These are phyloP conservation scores for Sarcophaga bullata DNA, from an alignment of 1,140 invertebrate species.

Conservation along the genomic window DNA sequence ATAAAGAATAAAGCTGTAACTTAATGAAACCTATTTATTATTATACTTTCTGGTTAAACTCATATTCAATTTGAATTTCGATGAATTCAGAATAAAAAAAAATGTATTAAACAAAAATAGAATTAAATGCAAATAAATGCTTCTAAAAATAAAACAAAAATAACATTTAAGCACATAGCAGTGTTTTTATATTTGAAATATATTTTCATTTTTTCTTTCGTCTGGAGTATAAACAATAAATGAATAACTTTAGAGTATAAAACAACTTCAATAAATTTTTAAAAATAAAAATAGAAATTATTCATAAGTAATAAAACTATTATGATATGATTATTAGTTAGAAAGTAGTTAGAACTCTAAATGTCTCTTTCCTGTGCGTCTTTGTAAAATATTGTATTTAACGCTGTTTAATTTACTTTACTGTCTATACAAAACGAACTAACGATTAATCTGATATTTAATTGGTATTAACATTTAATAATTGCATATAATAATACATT, in stretches of 20 bases:
- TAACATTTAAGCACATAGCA: background rate
- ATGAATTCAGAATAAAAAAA: background rate
- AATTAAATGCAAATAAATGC: no score
- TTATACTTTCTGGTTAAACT: no score
- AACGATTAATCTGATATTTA: background rate
- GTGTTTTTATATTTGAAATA: background rate
- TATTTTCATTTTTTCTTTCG: background rate
- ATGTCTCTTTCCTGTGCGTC: background rate
- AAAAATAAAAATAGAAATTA: constrained; percentile 1
- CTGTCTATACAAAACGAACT: no score
- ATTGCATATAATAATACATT: background rate
- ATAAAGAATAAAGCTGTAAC: no score
- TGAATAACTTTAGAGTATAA: background rate
- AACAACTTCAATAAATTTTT: background rate
- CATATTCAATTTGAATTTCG: no score
- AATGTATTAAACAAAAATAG: background rate
- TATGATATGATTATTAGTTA: background rate
- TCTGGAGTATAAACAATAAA: background rate
- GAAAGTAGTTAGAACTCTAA: background rate
- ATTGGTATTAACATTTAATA: background rate
- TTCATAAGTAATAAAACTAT: background rate
- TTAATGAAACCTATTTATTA: no score
- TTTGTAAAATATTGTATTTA: no score
- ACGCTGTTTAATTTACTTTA: no score
- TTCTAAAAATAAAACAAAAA: no score